Evolutionary conservation across 2,113 vertebrate genomes (phyloP), one percentile per base, ranked within the genome.

Genomic region (Limanda limanda): DNA sequence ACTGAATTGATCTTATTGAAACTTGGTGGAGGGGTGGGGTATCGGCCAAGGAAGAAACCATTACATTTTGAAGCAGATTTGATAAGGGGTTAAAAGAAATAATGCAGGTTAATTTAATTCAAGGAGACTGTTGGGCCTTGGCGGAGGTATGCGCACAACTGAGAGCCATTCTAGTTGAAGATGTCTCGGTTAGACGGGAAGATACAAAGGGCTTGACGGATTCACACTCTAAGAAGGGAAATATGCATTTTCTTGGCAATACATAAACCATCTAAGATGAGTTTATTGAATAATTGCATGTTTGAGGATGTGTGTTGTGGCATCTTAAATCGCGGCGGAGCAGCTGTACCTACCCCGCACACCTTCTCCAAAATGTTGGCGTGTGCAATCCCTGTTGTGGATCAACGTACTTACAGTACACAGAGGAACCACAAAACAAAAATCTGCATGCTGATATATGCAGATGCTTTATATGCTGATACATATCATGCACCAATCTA

Each of bases 261-360:
- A 37, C 9, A 37, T 37, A 42, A 42, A 42, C 40, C 10, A 42
- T 42, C 12, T 0, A 42, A 42, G 40, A 12, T 42, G 2, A 37
- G 13, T 42, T 42, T 13, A 42, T 11, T 42, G 40, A 42, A 42
- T 42, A 42, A 42, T 42, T 12, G 45, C 3, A 48, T 5, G 3
- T 48, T 15, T 48, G 45, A 48, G 0, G 1, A 18, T 81, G 52
- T 52, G 21, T 87, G 78, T 71, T 51, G 48, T 76, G 71, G 69
- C 60, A 61, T 86, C 83, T 79, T 88, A 81, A 82, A 84, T 90
- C 70, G 88, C 57, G 45, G 52, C 37, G 42, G 24, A 72, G 56
- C 77, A 79, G 81, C 37, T 80, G 83, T 78, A 78, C 25, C 65
- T 68, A 35, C 24, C 67, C 47, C 18, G 18, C 56, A 69, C 57